Evolutionary conservation across 2,888 invertebrate species (phyloP), one percentile per base, ranked within the genome.

Genomic region (Vesta saturnalis): DNA sequence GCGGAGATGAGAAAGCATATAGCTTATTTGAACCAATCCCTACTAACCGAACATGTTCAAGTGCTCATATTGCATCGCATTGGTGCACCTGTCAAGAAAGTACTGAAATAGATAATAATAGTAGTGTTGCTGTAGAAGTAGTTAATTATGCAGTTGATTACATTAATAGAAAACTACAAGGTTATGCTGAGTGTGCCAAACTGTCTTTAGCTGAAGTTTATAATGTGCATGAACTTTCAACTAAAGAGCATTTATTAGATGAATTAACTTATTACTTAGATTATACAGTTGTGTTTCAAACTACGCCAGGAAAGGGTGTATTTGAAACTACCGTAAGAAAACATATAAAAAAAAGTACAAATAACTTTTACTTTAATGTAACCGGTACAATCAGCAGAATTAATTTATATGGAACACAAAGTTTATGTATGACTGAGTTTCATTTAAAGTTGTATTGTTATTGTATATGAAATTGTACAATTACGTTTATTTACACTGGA

Each of bases 41-140:
- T 0, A 82, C 80, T 43, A 86, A 88, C 63, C 86, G 97, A 52
- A 94, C 92, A 0, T 97, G 97, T 80, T 85, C 88, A 58, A 85
- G 86, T 69, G 96, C 96, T 0, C 90, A 87, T 0, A 94, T 97
- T 67, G 89, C 91, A 0, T 89, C 91, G 21, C 94, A 95, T 80
- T 97, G 93, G 92, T 97, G 97, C 82, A 93, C 94, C 18, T 97
- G 97, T 74, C 92, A 94, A 78, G 88, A 88, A 66, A 89, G 89
- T 60, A 84, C 84, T 58, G 87, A 88, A 72, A 79, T 94, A 15
- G 79, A 86, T 0, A 83, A 84, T 0, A 85, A 87, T 23, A 87
- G 90, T 72, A 75, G 82, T 0, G 80, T 83, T 6, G 91, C 92
- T 0, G 80, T 84, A 4, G 85, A 88, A 46, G 90, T 90, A 0